These are phyloP conservation scores for Manis pentadactyla DNA, from an alignment of 2,797 vertebrate species.

Conservation along the genomic window DNA sequence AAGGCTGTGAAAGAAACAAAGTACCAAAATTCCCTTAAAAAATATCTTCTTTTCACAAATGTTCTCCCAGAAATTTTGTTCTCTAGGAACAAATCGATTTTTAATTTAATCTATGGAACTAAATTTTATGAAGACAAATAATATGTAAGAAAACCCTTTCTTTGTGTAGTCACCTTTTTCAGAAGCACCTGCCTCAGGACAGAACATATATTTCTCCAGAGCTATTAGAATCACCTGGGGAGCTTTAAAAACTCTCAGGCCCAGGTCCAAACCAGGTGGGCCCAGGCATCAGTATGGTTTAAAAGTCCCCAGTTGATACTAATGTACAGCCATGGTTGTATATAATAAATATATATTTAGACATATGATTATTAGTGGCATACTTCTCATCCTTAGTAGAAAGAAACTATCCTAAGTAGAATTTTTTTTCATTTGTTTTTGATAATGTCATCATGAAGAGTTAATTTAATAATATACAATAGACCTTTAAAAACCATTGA, in stretches of 20 bases:
- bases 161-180: neutral
- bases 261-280: neutral
- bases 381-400: neutral
- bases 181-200: neutral
- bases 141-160: neutral
- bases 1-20: neutral
- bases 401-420: neutral
- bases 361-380: neutral
- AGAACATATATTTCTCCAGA: constrained; percentile 5
- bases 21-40: neutral
- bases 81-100: neutral
- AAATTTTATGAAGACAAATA: neutral
- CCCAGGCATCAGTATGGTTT: neutral
- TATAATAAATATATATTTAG: neutral
- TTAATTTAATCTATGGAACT: neutral
- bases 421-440: neutral
- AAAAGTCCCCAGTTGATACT: neutral
- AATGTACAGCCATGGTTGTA: neutral
- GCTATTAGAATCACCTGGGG: constrained; percentile 42
- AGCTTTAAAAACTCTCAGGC: constrained; percentile 17
- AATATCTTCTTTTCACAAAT: neutral
- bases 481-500: neutral
- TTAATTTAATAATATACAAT: constrained; percentile 11
- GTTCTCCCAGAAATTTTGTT: neutral
- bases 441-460: neutral